Evolutionary conservation across 2,888 invertebrate genomes (phyloP).

Genomic region (Nomada fabriciana): DNA sequence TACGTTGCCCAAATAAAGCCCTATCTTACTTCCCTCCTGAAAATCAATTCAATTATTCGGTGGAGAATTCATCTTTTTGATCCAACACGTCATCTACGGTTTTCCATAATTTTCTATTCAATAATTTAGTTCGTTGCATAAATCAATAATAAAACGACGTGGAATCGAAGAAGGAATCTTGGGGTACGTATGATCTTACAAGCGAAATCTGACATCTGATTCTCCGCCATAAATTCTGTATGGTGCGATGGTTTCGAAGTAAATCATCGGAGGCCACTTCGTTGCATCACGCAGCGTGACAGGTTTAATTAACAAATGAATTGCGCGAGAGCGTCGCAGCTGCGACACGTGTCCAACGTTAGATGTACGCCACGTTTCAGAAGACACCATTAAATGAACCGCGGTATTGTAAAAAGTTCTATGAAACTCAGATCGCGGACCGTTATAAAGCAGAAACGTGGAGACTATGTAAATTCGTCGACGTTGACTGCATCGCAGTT

Average conservation of each 20-base stretch:
- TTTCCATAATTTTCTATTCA: too few relatives aligned
- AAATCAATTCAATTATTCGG: too few relatives aligned
- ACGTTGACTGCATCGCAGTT: background rate
- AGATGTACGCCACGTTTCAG: conserved; percentile 8
- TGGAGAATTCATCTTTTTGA: too few relatives aligned
- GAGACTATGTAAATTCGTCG: conserved; percentile 36
- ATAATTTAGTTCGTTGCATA: too few relatives aligned
- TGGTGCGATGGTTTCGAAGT: background rate
- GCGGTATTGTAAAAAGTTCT: conserved; percentile 43
- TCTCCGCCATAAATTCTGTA: too few relatives aligned
- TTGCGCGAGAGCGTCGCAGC: conserved; percentile 36
- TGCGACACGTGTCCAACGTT: conserved; percentile 2
- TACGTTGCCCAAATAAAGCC: too few relatives aligned
- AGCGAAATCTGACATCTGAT: too few relatives aligned
- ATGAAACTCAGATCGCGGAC: conserved; percentile 36
- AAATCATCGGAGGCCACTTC: background rate
- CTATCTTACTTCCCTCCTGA: too few relatives aligned
- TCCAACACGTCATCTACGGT: too few relatives aligned
- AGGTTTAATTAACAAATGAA: conserved; percentile 65
- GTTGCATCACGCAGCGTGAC: conserved; percentile 53
- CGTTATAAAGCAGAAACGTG: conserved; percentile 21
- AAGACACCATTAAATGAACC: conserved; percentile 52
- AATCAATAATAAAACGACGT: too few relatives aligned
- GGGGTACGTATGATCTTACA: too few relatives aligned
- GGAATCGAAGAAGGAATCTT: too few relatives aligned